Evolutionary conservation across 1,140 invertebrate species (phyloP).

Genomic region (Medauroidea extradentata): DNA sequence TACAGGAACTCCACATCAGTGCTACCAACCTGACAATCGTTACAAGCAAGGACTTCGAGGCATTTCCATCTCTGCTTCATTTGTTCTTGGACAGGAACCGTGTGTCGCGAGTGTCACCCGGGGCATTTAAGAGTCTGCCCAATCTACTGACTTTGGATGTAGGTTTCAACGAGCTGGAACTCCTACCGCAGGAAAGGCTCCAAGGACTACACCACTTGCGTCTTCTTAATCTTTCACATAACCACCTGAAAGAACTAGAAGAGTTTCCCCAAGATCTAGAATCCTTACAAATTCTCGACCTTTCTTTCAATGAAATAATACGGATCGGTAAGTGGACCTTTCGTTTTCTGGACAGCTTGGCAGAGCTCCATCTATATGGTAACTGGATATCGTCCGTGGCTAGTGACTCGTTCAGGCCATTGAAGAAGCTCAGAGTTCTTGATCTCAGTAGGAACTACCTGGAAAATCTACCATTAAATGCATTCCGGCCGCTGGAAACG

Average conservation of each 20-base stretch:
- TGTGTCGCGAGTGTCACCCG: slow-evolving; percentile 76
- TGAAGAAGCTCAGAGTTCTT: slow-evolving; percentile 72
- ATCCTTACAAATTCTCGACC: slow-evolving; percentile 70
- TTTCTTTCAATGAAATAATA: slow-evolving; percentile 79
- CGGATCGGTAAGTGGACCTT: slow-evolving; percentile 72
- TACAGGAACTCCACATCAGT: slow-evolving; percentile 67
- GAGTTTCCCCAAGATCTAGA: slow-evolving; percentile 75
- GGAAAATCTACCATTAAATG: slow-evolving; percentile 70
- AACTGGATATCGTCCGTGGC: slow-evolving; percentile 78
- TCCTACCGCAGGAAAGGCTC: slow-evolving; percentile 77
- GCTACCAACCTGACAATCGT: slow-evolving; percentile 79
- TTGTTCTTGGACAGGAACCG: slow-evolving; percentile 69
- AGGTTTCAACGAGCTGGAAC: slow-evolving; percentile 76
- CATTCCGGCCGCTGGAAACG: slow-evolving; percentile 71
- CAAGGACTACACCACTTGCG: slow-evolving; percentile 68
- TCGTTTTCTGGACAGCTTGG: slow-evolving; percentile 56
- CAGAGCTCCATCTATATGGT: slow-evolving; percentile 71
- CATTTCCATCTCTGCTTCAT: slow-evolving; percentile 73
- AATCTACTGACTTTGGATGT: slow-evolving; percentile 76
- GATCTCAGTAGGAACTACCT: slow-evolving; percentile 83
- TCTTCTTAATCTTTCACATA: slow-evolving; percentile 76
- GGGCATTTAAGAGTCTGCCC: slow-evolving; percentile 72
- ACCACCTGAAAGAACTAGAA: slow-evolving; percentile 70
- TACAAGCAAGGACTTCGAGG: slow-evolving; percentile 81
- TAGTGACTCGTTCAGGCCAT: slow-evolving; percentile 69